Evolutionary conservation across 2,888 invertebrate species (phyloP).

Genomic region (Callyntrura guangdongensis): DNA sequence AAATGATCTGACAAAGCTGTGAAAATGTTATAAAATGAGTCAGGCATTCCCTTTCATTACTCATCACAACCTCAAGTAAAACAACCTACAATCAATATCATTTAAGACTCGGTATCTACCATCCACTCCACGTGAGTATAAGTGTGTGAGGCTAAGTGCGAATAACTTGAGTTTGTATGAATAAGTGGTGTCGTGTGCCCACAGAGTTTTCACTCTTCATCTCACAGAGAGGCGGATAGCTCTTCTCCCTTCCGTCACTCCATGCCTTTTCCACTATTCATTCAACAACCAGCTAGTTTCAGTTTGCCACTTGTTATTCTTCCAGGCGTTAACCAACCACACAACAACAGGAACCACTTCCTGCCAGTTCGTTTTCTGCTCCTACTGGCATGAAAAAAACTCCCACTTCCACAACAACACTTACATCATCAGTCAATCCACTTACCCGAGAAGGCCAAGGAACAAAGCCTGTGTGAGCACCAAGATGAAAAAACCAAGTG

Average conservation of each 20-base stretch:
- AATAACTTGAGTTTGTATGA: not conserved
- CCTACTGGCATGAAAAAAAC: slow-evolving; percentile 4
- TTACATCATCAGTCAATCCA: not conserved
- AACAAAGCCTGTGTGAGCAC: not conserved
- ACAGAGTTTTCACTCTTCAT: not conserved
- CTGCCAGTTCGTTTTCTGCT: slow-evolving; percentile 43
- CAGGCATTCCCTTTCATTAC: not conserved
- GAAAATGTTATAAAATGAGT: not conserved
- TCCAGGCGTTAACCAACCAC: slow-evolving; percentile 58
- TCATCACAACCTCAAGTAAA: not conserved
- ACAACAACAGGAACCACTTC: slow-evolving; percentile 42
- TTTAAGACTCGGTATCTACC: not conserved
- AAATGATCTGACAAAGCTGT: not conserved
- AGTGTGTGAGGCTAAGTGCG: not conserved
- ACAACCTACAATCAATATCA: not conserved
- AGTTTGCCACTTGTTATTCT: slow-evolving; percentile 55
- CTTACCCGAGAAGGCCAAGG: slow-evolving; percentile 11
- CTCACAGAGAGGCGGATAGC: not conserved
- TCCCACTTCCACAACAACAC: not conserved
- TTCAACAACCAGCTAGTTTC: slow-evolving; percentile 30
- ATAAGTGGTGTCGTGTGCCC: no score
- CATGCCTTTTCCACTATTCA: slow-evolving; percentile 17
- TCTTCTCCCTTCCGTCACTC: not conserved
- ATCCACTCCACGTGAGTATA: not conserved
- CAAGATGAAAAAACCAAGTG: not conserved